These are phyloP conservation scores for Antedon mediterranea DNA, from an alignment of 53 echinoderm and acorn worm genomes.

Conservation along the genomic window DNA sequence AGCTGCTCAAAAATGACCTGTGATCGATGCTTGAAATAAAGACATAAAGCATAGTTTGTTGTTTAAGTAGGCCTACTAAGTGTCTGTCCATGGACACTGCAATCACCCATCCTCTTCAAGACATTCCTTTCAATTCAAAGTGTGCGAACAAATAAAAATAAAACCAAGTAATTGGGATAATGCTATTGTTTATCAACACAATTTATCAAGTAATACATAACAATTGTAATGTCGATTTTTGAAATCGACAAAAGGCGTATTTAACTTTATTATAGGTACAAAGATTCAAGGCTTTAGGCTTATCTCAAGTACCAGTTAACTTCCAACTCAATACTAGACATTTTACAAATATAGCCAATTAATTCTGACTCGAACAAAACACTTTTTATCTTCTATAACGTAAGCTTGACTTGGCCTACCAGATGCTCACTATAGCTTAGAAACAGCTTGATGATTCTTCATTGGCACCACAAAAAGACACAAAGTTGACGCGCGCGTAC, in stretches of 20 bases:
- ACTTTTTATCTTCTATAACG: not conserved
- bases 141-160: not conserved
- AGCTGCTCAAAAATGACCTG: not conserved
- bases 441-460: too few species aligned
- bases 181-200: not conserved
- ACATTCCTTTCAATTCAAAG: not conserved
- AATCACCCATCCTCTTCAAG: not conserved
- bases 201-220: not conserved
- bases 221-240: not conserved
- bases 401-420: not conserved
- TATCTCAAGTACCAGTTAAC: not conserved
- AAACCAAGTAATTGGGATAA: not conserved
- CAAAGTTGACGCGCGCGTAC: too few species aligned
- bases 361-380: not conserved
- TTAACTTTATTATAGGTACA: not conserved
- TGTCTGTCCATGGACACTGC: not conserved
- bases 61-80: not conserved
- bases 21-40: not conserved
- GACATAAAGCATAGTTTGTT: not conserved
- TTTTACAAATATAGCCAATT: not conserved
- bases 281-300: not conserved
- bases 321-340: not conserved
- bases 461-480: too few species aligned
- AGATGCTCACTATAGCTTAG: too few species aligned
- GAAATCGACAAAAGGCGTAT: not conserved